Evolutionary conservation across 2,113 vertebrate species (phyloP).

Genomic region (Microcebus jonahi): DNA sequence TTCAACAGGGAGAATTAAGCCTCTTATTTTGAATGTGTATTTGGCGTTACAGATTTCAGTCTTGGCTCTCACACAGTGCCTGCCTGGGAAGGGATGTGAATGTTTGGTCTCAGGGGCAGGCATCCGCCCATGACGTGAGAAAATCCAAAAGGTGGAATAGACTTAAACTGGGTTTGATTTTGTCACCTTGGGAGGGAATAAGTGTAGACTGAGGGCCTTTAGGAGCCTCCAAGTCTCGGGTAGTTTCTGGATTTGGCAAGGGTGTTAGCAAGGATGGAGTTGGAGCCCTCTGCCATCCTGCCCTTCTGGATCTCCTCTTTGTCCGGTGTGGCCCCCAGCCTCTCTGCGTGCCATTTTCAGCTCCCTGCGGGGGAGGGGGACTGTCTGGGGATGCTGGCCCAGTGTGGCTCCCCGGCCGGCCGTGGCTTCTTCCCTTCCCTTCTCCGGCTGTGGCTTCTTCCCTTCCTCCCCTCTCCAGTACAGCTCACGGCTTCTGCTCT

Average conservation of each 20-base stretch:
- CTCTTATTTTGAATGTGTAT: not conserved
- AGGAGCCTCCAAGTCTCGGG: not conserved
- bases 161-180: not conserved
- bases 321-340: accelerated
- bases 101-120: not conserved
- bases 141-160: not conserved
- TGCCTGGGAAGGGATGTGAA: not conserved
- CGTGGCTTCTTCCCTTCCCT: not conserved
- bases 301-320: not conserved
- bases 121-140: not conserved
- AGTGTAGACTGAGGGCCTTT: not conserved
- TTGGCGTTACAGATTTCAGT: not conserved
- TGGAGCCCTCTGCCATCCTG: not conserved
- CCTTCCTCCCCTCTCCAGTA: not conserved
- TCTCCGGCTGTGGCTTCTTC: not conserved
- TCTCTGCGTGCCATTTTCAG: not conserved
- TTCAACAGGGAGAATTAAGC: not conserved
- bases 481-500: slow-evolving; percentile 68
- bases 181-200: not conserved
- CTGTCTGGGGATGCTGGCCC: not conserved
- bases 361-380: not conserved
- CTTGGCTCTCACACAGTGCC: not conserved
- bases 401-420: not conserved
- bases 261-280: not conserved
- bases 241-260: not conserved